Percentiles rank a stretch among this genome's conserved stretches.
phyloP scores from a whole-genome alignment of 2,888 invertebrate genomes.

The Pachliopta kotzebuea region DNA sequence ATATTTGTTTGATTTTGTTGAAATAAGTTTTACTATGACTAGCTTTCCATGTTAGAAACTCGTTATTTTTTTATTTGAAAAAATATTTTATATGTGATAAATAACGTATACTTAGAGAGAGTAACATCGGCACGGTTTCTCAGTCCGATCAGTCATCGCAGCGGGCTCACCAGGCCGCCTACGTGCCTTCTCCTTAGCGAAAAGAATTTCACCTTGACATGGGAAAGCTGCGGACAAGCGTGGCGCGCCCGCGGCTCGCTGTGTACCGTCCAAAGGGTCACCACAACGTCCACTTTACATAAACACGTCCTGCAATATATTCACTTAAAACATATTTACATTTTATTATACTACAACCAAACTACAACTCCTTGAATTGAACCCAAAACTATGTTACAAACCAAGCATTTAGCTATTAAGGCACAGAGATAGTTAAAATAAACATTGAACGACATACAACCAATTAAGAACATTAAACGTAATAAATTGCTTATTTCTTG shows the following conservation, averaged over 20 bases:
- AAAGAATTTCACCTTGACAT: slow-evolving; percentile 63
- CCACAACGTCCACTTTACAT: background rate
- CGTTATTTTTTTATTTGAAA: too few relatives aligned
- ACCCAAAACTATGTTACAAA: too few relatives aligned
- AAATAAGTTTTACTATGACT: too few relatives aligned
- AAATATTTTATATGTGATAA: slow-evolving; percentile 1
- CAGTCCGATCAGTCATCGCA: slow-evolving; percentile 30
- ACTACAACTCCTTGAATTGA: too few relatives aligned
- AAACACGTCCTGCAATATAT: background rate
- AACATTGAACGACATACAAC: too few relatives aligned
- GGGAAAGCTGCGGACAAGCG: slow-evolving; percentile 51
- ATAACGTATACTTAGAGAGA: slow-evolving; percentile 3
- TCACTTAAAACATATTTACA: background rate
- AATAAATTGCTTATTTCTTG: too few relatives aligned
- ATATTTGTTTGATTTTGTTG: too few relatives aligned
- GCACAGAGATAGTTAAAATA: too few relatives aligned
- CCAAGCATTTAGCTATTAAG: too few relatives aligned
- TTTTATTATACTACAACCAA: background rate
- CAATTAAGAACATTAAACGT: too few relatives aligned
- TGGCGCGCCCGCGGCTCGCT: slow-evolving; percentile 13
- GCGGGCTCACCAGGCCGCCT: slow-evolving; percentile 32
- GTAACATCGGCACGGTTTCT: background rate
- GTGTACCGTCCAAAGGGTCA: slow-evolving; percentile 5
- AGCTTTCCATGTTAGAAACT: too few relatives aligned
- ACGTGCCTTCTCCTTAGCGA: slow-evolving; percentile 31